These are phyloP conservation scores for Galleria mellonella DNA, from an alignment of 1,140 invertebrate species.

Conservation along the genomic window DNA sequence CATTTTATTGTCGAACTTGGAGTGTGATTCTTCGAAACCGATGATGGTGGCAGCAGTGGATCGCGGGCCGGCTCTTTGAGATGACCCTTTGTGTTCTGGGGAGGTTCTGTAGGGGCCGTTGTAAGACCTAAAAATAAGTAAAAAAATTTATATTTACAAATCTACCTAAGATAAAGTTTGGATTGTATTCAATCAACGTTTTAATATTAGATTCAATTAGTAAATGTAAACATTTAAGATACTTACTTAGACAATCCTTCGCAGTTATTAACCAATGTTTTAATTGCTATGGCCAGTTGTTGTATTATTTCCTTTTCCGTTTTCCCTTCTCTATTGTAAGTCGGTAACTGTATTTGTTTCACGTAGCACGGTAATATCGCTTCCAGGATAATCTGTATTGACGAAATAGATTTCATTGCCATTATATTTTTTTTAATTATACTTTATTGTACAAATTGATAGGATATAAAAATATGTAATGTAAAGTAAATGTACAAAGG, in stretches of 20 bases:
- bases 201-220: too few relatives aligned
- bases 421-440: too few relatives aligned
- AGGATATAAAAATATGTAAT: too few relatives aligned
- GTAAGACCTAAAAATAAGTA: conserved; percentile 81
- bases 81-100: conserved; percentile 90
- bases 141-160: conserved; percentile 4
- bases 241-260: conserved; percentile 94
- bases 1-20: conserved; percentile 82
- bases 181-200: not conserved
- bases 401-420: not conserved
- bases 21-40: conserved; percentile 91
- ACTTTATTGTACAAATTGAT: too few relatives aligned
- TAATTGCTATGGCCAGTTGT: conserved; percentile 95
- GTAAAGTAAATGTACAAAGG: too few relatives aligned
- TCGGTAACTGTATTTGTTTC: conserved; percentile 92
- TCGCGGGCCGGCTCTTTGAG: conserved; percentile 76
- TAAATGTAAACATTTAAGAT: too few relatives aligned
- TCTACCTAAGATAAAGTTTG: not conserved
- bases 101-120: conserved; percentile 92
- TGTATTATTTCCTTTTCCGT: conserved; percentile 96
- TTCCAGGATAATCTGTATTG: conserved; percentile 92
- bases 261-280: conserved; percentile 96
- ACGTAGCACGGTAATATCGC: conserved; percentile 96
- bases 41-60: conserved; percentile 66
- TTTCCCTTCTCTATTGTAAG: conserved; percentile 91